A percentile compares a stretch with the other conserved stretches of the same genome.
These are phyloP conservation scores for Chaetops frenatus DNA, from an alignment of 2,113 vertebrate genomes.

Conservation along the genomic window DNA sequence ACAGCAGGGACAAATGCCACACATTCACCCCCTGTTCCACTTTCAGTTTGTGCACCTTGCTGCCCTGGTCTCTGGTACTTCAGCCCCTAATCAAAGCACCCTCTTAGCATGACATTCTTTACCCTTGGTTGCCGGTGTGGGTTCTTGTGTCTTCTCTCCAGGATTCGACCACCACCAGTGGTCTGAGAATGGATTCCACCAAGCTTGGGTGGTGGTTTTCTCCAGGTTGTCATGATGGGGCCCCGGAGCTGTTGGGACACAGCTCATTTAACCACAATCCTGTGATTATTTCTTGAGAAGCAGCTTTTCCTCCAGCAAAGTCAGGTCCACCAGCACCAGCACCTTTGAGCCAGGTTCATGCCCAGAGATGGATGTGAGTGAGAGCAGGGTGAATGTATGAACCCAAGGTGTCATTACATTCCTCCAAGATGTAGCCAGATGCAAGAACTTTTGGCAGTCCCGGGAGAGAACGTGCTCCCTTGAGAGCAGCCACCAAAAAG, in stretches of 20 bases:
- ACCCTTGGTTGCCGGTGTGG: not conserved
- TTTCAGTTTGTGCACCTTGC: not conserved
- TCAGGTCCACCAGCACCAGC: not conserved
- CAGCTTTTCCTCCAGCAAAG: not conserved
- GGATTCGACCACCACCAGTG: not conserved
- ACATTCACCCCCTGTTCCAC: not conserved
- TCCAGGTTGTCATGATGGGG: not conserved
- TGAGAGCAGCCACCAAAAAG: not conserved
- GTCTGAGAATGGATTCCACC: not conserved
- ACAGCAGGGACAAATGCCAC: not conserved
- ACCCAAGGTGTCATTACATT: not conserved
- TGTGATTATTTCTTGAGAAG: not conserved
- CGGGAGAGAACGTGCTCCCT: not conserved
- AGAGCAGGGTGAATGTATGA: not conserved
- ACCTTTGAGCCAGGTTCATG: not conserved
- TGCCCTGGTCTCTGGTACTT: not conserved
- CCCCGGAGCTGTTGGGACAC: not conserved
- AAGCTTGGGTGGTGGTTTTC: not conserved
- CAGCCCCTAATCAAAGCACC: not conserved
- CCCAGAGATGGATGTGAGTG: not conserved
- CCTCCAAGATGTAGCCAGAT: not conserved
- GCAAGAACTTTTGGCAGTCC: not conserved
- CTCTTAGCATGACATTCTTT: not conserved
- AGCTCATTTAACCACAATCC: not conserved
- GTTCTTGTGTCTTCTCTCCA: not conserved